A percentile compares a stretch with the other conserved stretches of the same genome.
phyloP scores from a whole-genome alignment of 1,140 invertebrate genomes.

The Euglossa dilemma region DNA sequence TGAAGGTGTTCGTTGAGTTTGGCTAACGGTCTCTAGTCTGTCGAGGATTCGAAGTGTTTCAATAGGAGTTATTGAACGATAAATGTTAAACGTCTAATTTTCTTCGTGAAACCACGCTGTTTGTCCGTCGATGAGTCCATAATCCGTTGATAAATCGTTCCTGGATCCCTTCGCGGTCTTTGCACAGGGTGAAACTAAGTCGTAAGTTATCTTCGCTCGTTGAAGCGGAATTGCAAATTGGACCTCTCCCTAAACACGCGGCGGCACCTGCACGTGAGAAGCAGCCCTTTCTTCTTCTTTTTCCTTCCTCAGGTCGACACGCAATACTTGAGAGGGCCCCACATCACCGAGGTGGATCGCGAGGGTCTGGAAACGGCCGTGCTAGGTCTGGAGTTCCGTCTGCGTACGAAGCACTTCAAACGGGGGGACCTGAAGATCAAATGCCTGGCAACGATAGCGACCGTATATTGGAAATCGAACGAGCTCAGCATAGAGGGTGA shows the following conservation, averaged over 20 bases:
- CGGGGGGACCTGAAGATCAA: slow-evolving; percentile 88
- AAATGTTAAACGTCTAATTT: too few relatives aligned
- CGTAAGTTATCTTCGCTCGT: neutral
- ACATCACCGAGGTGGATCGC: slow-evolving; percentile 81
- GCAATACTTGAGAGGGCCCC: slow-evolving; percentile 82
- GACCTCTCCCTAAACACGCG: neutral
- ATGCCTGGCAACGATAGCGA: slow-evolving; percentile 88
- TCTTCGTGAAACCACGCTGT: too few relatives aligned
- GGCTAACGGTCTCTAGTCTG: too few relatives aligned
- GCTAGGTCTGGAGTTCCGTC: slow-evolving; percentile 86
- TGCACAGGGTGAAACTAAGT: neutral
- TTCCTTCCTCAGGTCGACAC: slow-evolving; percentile 81
- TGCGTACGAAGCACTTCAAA: slow-evolving; percentile 86
- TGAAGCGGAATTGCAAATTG: slow-evolving; percentile 7
- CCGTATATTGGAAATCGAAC: slow-evolving; percentile 88
- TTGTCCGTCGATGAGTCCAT: too few relatives aligned
- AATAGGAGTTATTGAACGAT: too few relatives aligned
- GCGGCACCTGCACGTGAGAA: neutral
- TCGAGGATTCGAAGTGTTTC: too few relatives aligned
- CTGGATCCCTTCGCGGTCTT: too few relatives aligned
- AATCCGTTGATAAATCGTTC: too few relatives aligned
- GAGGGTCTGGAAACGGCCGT: slow-evolving; percentile 86
- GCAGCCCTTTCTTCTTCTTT: neutral
- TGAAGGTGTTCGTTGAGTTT: too few relatives aligned
- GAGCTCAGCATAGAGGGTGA: slow-evolving; percentile 89